Evolutionary conservation across 2,113 vertebrate genomes (phyloP), one percentile per base, ranked within the genome.

Genomic region (Herpetotheres cachinnans): DNA sequence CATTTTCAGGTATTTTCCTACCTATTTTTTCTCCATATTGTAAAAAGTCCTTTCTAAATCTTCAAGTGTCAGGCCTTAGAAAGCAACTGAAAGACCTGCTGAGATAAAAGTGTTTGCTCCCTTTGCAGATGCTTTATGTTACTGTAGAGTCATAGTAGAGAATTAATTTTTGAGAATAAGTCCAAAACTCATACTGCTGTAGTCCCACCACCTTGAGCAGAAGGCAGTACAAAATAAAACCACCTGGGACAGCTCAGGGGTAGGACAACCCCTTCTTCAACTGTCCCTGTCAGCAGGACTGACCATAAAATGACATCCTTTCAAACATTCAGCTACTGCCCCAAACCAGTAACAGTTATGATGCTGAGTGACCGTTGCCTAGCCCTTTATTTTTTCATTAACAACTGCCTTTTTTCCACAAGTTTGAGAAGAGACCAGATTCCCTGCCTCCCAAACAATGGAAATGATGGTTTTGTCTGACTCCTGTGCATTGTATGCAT

Each of bases 331-430:
- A 70, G 17, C 40, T 58, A 40, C 40, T 47, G 7, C 24, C 61
- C 32, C 22, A 58, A 34, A 36, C 9, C 0, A 0, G 7, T 49
- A 50, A 29, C 10, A 22, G 38, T 34, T 65, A 65, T 3, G 7
- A 24, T 59, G 16, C 13, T 71, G 26, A 92, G 32, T 1, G 2
- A 21, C 44, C 8, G 26, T 40, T 80, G 26, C 44, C 34, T 49
- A 44, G 30, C 15, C 56, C 22, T 58, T 70, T 59, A 17, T 19
- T 80, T 89, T 69, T 69, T 74, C 19, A 49, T 55, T 47, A 76
- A 16, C 36, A 52, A 13, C 10, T 65, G n/a, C 21, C 25, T 17
- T 27, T 76, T 66, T 46, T 18, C 67, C 20, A 46, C 26, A 82
- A 62, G 4, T 34, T 81, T 81, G 14, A 70, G 21, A 59, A 36